Evolutionary conservation across 2,797 vertebrate genomes (phyloP).

Genomic region (Aselliscus stoliczkanus): DNA sequence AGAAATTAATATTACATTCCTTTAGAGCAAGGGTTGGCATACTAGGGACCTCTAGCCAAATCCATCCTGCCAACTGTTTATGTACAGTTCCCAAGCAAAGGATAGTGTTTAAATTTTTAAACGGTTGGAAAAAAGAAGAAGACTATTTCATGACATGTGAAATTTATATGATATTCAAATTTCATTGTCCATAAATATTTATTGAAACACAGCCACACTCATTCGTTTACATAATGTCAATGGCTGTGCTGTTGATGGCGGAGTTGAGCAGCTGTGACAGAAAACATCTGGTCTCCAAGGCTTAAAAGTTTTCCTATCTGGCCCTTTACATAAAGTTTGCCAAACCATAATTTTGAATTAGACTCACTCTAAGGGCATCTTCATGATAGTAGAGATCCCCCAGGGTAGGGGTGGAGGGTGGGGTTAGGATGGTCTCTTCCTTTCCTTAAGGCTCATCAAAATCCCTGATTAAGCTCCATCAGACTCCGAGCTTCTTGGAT

Average conservation of each 20-base stretch:
- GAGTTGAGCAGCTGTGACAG: not conserved
- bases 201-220: not conserved
- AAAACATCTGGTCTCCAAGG: not conserved
- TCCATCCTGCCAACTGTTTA: not conserved
- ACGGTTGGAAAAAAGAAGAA: not conserved
- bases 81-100: not conserved
- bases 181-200: conserved; percentile 43
- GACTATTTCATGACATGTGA: not conserved
- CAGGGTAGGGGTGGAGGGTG: fast-evolving
- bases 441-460: not conserved
- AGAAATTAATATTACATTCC: not conserved
- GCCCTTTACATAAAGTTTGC: not conserved
- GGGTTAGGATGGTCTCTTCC: not conserved
- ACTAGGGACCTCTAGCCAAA: not conserved
- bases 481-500: not conserved
- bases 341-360: not conserved
- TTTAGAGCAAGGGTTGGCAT: not conserved
- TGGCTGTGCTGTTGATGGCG: not conserved
- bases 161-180: conserved; percentile 52
- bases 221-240: not conserved
- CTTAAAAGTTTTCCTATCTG: not conserved
- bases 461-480: not conserved
- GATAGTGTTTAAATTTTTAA: not conserved
- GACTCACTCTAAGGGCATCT: not conserved
- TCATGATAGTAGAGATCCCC: not conserved